A percentile compares a stretch with the other conserved stretches of the same genome.
These are phyloP conservation scores for Cotesia chilonis DNA, from an alignment of 1,140 invertebrate species.

Conservation along the genomic window DNA sequence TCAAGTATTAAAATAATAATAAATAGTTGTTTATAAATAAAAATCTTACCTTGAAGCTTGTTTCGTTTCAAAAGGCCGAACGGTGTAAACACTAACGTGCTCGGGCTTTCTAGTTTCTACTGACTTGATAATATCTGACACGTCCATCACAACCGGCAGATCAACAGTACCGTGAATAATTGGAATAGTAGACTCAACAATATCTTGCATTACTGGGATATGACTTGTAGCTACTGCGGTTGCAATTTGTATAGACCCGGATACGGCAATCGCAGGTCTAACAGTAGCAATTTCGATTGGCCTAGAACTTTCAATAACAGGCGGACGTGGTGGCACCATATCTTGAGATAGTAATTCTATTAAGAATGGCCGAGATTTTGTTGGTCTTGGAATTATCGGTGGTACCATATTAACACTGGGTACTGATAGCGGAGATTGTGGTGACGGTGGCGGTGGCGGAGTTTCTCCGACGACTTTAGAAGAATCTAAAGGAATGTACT, in stretches of 20 bases:
- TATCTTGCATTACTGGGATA: conserved; percentile 59
- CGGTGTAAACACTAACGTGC: conserved; percentile 59
- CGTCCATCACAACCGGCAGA: conserved; percentile 57
- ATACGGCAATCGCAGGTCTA: conserved; percentile 55
- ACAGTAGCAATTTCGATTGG: conserved; percentile 52
- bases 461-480: conserved; percentile 57
- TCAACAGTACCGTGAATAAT: conserved; percentile 64
- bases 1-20: conserved; percentile 2
- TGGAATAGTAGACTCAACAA: conserved; percentile 60
- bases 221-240: conserved; percentile 62
- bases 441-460: conserved; percentile 39
- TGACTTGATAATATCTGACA: conserved; percentile 53
- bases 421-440: conserved; percentile 37
- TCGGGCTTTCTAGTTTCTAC: conserved; percentile 51
- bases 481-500: conserved; percentile 50
- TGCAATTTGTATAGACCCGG: conserved; percentile 62
- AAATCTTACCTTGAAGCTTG: conserved; percentile 52
- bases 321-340: conserved; percentile 56
- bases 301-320: conserved; percentile 49
- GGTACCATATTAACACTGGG: conserved; percentile 59
- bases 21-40: neutral
- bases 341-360: conserved; percentile 61
- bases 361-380: conserved; percentile 56
- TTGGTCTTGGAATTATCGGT: conserved; percentile 52
- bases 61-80: conserved; percentile 58